A percentile compares a stretch with the other conserved stretches of the same genome.
Evolutionary conservation across 2,797 vertebrate species (phyloP).

Genomic region (Mormyrops boulengeri): DNA sequence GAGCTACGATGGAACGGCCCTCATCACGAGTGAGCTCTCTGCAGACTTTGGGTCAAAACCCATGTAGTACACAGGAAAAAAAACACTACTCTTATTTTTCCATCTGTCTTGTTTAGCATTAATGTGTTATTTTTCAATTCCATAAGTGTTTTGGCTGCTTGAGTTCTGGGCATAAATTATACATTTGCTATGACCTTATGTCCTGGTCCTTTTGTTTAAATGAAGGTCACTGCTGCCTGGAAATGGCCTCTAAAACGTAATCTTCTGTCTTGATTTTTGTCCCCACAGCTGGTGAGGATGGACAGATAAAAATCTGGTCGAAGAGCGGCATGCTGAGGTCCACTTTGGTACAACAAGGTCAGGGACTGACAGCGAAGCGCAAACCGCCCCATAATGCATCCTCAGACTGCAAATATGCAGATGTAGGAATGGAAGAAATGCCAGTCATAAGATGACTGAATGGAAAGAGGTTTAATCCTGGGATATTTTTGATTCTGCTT

Average conservation of each 20-base stretch:
- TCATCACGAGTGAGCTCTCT: conserved; percentile 77
- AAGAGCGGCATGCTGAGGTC: conserved; percentile 96
- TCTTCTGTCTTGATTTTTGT: not conserved
- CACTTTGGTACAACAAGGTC: conserved; percentile 88
- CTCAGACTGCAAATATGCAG: not conserved
- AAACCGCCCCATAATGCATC: not conserved
- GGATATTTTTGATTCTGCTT: not conserved
- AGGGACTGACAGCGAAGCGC: conserved; percentile 14
- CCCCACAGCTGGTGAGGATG: conserved; percentile 82
- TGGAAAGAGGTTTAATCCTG: not conserved
- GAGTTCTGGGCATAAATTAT: conserved; percentile 17
- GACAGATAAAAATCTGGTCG: conserved; percentile 98
- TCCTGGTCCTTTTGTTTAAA: not conserved
- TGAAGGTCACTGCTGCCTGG: not conserved
- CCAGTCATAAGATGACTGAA: not conserved
- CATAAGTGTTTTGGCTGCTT: not conserved
- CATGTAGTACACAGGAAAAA: conserved; percentile 4
- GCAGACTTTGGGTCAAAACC: not conserved
- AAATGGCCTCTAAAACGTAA: not conserved
- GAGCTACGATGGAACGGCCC: conserved; percentile 90
- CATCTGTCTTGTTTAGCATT: not conserved
- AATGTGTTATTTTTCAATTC: not conserved
- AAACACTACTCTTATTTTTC: not conserved
- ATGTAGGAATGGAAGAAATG: not conserved
- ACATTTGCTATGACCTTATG: not conserved